A percentile compares a stretch with the other conserved stretches of the same genome.
Evolutionary conservation across 2,113 vertebrate genomes (phyloP).

Genomic region (Equus quagga): DNA sequence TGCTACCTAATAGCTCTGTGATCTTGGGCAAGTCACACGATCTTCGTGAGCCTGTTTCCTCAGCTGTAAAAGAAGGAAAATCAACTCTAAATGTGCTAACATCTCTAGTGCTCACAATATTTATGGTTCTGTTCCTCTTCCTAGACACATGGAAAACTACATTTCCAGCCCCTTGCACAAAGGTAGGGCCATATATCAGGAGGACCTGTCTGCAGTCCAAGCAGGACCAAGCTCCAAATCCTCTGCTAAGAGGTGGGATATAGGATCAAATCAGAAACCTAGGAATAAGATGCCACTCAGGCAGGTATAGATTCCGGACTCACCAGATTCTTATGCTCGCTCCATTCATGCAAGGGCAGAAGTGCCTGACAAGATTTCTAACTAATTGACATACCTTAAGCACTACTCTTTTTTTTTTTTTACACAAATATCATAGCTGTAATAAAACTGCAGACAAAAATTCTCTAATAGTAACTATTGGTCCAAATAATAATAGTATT

Average conservation of each 20-base stretch:
- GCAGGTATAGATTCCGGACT: not conserved
- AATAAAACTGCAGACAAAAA: constrained; percentile 1
- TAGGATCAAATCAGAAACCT: not conserved
- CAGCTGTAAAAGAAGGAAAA: not conserved
- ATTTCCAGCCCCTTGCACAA: not conserved
- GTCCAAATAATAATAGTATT: not conserved
- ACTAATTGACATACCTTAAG: not conserved
- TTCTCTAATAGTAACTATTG: not conserved
- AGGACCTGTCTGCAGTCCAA: not conserved
- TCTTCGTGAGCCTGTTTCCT: not conserved
- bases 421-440: not conserved
- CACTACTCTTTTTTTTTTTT: too few species aligned
- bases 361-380: not conserved
- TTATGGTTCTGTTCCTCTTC: not conserved
- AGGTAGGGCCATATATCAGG: not conserved
- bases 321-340: not conserved
- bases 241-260: not conserved
- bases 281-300: not conserved
- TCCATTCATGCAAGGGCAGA: not conserved
- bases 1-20: not conserved
- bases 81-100: not conserved
- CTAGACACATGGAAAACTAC: not conserved
- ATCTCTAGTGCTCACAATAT: not conserved
- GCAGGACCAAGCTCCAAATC: not conserved
- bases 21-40: not conserved